Conservation (phyloP, 2,113 vertebrate genomes). For the Muntiacus muntjak region DNA sequence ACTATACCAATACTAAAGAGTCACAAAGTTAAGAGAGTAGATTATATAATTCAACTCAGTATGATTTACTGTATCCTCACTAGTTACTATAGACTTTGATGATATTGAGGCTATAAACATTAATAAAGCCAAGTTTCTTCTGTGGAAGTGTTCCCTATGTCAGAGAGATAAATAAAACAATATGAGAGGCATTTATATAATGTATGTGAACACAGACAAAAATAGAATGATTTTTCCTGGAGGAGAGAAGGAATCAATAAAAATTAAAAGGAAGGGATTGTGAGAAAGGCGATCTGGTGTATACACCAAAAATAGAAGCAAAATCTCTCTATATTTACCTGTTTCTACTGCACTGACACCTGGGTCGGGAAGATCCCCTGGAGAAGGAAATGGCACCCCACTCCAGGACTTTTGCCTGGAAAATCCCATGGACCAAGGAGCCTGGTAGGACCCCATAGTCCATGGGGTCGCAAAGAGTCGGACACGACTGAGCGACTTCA, state of each 20-base stretch:
- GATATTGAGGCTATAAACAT: not conserved
- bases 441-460: not conserved
- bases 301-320: not conserved
- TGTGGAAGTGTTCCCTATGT: not conserved
- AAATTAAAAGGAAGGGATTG: not conserved
- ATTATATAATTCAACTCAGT: not conserved
- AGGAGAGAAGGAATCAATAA: not conserved
- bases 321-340: not conserved
- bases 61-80: not conserved
- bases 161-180: conserved; percentile 24
- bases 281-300: not conserved
- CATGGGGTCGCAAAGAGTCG: not conserved
- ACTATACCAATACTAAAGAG: not conserved
- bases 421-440: not conserved
- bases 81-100: not conserved
- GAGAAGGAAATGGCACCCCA: not conserved
- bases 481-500: not conserved
- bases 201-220: not conserved
- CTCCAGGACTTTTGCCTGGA: not conserved
- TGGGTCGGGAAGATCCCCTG: not conserved
- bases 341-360: not conserved
- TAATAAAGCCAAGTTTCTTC: not conserved
- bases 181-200: not conserved
- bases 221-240: not conserved
- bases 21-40: not conserved